phyloP scores from a whole-genome alignment of 2,888 invertebrate species.

The Sphaerophoria taeniata region DNA sequence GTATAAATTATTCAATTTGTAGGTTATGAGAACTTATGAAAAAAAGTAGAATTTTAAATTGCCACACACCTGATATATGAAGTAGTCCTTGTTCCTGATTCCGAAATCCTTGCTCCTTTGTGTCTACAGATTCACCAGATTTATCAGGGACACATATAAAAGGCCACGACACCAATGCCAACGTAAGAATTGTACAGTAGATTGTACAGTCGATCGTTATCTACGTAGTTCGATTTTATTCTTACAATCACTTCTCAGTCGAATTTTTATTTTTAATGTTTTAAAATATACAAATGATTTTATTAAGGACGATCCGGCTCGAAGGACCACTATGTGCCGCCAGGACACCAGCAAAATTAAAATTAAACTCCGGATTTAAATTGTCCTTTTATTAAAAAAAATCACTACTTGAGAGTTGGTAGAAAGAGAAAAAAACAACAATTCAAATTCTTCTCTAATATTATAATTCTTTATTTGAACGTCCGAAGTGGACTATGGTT shows the following conservation, averaged over 20 bases:
- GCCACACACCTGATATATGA: conserved; percentile 11
- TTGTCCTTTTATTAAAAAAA: not conserved
- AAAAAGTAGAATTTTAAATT: not conserved
- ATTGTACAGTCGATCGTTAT: too few species aligned
- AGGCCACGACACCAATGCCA: too few species aligned
- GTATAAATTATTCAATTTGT: not conserved
- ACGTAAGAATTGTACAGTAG: too few species aligned
- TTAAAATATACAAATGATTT: not conserved
- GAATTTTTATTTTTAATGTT: not conserved
- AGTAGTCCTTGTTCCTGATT: conserved; percentile 1
- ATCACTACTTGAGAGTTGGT: not conserved
- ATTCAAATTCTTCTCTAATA: too few species aligned
- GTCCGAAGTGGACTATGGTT: too few species aligned
- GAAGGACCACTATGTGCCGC: not conserved
- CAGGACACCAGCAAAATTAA: too few species aligned
- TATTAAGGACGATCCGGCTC: too few species aligned
- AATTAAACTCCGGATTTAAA: too few species aligned
- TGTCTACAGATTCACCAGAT: not conserved
- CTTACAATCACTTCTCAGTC: not conserved
- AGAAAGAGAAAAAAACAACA: too few species aligned
- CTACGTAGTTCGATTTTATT: not conserved
- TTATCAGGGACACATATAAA: not conserved
- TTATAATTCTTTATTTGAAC: too few species aligned
- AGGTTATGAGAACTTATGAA: not conserved
- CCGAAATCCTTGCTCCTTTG: not conserved